Base-by-base conservation (phyloP, 2,888 invertebrate species). In the Agriotes lineatus region DNA sequence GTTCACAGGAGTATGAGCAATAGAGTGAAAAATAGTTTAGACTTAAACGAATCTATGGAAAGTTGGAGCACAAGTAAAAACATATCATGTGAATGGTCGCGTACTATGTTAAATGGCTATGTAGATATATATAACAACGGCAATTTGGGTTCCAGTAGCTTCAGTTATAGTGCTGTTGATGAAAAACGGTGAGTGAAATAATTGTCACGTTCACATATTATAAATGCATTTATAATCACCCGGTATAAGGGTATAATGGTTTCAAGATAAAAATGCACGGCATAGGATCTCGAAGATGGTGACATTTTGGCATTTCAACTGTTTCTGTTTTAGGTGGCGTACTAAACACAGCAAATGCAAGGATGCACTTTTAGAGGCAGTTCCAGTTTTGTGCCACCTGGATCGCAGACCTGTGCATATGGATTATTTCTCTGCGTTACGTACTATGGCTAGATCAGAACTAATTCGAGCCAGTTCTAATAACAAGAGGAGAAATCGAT, bases 371-470 rank as follows among this genome's bases (percentile, higher is more conserved):
- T 84, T 87, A 2, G 83, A 85, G 52, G 85, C 86, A 6, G 77
- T 91, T 42, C 86, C 87, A 25, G 79, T 83, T 4, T 84, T 84
- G 6, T 83, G 83, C 3, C 78, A 82, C 10, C 82, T 89, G 19
- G 90, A 91, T 73, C 84, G 87, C 58, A 86, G 85, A 71, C 84
- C 88, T 0, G 81, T 90, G 4, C 84, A 88, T 0, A 74, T 90
- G 59, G 95, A 95, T 83, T 93, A 92, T 80, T 88, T 93, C 82
- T 87, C 94, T 0, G 81, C 85, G 0, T 85, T 93, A 72, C 87
- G 94, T 30, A 82, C 87, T 12, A 91, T 95, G 62, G 91, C 92
- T 72, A 88, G 93, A 72, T 85, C 88, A 42, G 94, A 95, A 80
- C 88, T 88, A 74, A 77, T 77, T 10, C 89, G 91, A 76, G 86